A percentile compares a stretch with the other conserved stretches of the same genome.
Conservation (phyloP, 2,797 vertebrate genomes). For the Novumbra hubbsi region DNA sequence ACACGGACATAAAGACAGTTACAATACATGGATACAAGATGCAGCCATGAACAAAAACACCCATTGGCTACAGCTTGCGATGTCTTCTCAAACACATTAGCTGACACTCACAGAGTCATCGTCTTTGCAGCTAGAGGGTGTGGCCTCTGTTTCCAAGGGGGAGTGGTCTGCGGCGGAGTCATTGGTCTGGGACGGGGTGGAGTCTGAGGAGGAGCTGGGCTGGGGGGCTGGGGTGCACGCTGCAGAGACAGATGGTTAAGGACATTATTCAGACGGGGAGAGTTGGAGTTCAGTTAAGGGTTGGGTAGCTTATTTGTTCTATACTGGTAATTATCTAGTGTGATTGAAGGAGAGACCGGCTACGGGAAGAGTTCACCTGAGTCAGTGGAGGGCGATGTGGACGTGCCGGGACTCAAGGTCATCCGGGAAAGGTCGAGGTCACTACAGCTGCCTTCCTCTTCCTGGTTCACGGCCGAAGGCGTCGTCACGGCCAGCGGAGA, state of each 20-base stretch:
- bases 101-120: conserved; percentile 83
- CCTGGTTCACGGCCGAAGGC: conserved; percentile 76
- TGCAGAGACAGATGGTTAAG: conserved; percentile 42
- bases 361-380: conserved; percentile 78
- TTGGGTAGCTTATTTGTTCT: neutral
- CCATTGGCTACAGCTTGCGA: neutral
- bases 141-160: conserved; percentile 82
- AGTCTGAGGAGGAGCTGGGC: conserved; percentile 86
- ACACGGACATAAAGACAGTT: neutral
- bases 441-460: conserved; percentile 87
- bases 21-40: neutral
- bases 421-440: conserved; percentile 95
- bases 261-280: neutral
- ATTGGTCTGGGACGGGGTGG: conserved; percentile 82
- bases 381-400: conserved; percentile 89
- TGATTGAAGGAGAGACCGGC: neutral
- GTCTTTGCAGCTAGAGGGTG: conserved; percentile 77
- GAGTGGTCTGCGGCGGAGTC: conserved; percentile 75
- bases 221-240: conserved; percentile 89
- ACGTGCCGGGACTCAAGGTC: conserved; percentile 93
- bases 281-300: neutral
- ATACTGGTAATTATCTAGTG: neutral
- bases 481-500: conserved; percentile 63
- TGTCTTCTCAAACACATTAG: conserved; percentile 17
- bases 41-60: neutral